Base-by-base conservation (phyloP, 2,888 invertebrate species). In the Mesopsocus fuscifrons region DNA sequence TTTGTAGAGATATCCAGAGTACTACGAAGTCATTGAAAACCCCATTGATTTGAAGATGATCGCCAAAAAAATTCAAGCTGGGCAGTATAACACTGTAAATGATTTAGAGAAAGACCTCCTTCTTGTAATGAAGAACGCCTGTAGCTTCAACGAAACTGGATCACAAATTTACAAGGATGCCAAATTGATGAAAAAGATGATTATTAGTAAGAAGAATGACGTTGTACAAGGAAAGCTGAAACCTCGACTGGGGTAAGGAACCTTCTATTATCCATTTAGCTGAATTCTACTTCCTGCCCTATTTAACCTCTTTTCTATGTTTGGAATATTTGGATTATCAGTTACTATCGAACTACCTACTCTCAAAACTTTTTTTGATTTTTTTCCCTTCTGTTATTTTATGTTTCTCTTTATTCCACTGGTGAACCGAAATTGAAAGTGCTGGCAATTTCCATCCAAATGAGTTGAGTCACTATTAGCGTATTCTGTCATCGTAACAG, bases 91-190 rank as follows among this genome's bases (percentile, higher is more conserved):
- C 1, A 72, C 65, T 48, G 59, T 97, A 26, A 65, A 66, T 33
- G 89, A 92, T 44, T 68, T 98, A 67, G 94, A 94, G 59, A 77
- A 76, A 48, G 97, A 98, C 66, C 62, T 98, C 31, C 60, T 80
- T 49, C 66, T 85, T 42, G 87, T 98, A 83, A 84, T 85, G 40
- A 78, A 82, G 50, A 98, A 98, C 61, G 97, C 97, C 0, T 94
- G 92, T 57, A 68, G 76, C 15, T 98, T 92, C 57, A 97, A 97
- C 59, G 95, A 95, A 56, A 91, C 97, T 0, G 91, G 91, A 2
- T 94, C 94, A 11, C 81, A 82, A 58, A 94, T 97, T 52, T 95
- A 92, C 58, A 92, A 89, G 62, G 91, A 94, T 62, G 92, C 95
- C 1, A 88, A 87, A 56, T 68, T 77, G 18, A 62, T 97, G 43